Percentiles rank a stretch among this genome's conserved stretches.
Evolutionary conservation across 2,113 vertebrate species (phyloP).

Genomic region (Zapornia atra): DNA sequence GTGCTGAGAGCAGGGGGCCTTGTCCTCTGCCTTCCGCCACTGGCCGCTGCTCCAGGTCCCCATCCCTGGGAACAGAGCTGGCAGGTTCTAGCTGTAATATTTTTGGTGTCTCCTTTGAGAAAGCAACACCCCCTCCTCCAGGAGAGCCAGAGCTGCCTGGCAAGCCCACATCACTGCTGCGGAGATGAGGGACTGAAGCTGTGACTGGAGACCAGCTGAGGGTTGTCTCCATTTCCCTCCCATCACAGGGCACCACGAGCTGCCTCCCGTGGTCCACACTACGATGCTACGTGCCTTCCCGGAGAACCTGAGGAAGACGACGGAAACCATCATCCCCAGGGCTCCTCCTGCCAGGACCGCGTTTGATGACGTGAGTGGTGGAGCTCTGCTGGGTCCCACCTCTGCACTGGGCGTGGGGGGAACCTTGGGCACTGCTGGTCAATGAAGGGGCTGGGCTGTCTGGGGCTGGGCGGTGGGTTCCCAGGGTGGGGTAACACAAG

Average conservation of each 20-base stretch:
- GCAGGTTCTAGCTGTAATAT: not conserved
- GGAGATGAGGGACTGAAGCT: not conserved
- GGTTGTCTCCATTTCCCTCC: not conserved
- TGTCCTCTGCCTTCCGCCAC: not conserved
- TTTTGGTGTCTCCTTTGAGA: not conserved
- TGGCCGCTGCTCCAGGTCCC: too few relatives aligned
- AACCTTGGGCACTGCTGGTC: fast-evolving
- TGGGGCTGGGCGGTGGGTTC: not conserved
- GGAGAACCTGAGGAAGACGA: conserved; percentile 67
- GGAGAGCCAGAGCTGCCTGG: not conserved
- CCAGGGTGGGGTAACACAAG: fast-evolving
- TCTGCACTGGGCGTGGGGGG: not conserved
- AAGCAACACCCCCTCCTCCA: fast-evolving
- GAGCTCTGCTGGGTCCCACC: not conserved
- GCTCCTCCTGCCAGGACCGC: not conserved
- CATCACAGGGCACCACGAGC: conserved; percentile 86
- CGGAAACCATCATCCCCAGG: conserved; percentile 69
- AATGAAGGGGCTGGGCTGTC: too few relatives aligned
- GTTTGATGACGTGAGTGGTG: conserved; percentile 64
- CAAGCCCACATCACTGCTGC: fast-evolving
- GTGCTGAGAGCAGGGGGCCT: not conserved
- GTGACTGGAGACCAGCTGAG: not conserved
- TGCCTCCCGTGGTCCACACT: conserved; percentile 88
- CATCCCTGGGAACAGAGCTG: not conserved
- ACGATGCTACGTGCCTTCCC: conserved; percentile 89